Evolutionary conservation across 2,797 vertebrate genomes (phyloP), one percentile per base, ranked within the genome.

Genomic region (Scolopax bukidnonensis): DNA sequence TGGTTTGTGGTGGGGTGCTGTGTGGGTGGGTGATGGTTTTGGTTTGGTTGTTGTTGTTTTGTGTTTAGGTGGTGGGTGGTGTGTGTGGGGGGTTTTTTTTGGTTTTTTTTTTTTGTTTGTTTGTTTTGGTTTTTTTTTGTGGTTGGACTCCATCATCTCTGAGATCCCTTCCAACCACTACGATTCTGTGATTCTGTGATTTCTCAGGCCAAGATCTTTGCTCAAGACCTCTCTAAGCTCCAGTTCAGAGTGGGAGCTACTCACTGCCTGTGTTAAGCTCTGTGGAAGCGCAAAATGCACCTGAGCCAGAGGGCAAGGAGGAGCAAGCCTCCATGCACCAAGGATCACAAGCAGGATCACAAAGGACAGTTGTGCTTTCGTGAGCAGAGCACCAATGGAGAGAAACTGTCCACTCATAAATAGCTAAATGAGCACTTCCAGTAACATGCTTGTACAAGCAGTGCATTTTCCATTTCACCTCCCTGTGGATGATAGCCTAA

Each of bases 361-460:
- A 0, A 12, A 30, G 20, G 4, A 32, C 1, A 0, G 20, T 11
- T 16, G 16, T 36, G 12, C 64, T 54, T 43, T 41, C 33, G 1
- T 2, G 23, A 57, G 51, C 17, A 45, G 27, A 60, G 40, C 1
- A 1, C 20, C 36, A 38, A 20, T 2, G n/a, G 57, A 84, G 32
- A 68, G 40, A 70, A 76, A 50, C 9, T 17, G 9, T 59, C 33
- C 28, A 11, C 32, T 17, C 18, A 12, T 28, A 24, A 47, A 32
- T 1, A 41, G 10, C 27, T 63, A 40, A 43, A 24, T 24, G 21
- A 5, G 36, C 12, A 8, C 40, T 64, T 75, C 50, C 53, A 63
- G 43, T 4, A 23, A 15, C 19, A 25, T 3, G 15, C 27, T 28
- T 19, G 23, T 38, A 27, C 23, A 36, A 30, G 47, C 19, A 65